These are phyloP conservation scores for Drepana falcataria DNA, from an alignment of 2,888 invertebrate genomes.

Conservation along the genomic window DNA sequence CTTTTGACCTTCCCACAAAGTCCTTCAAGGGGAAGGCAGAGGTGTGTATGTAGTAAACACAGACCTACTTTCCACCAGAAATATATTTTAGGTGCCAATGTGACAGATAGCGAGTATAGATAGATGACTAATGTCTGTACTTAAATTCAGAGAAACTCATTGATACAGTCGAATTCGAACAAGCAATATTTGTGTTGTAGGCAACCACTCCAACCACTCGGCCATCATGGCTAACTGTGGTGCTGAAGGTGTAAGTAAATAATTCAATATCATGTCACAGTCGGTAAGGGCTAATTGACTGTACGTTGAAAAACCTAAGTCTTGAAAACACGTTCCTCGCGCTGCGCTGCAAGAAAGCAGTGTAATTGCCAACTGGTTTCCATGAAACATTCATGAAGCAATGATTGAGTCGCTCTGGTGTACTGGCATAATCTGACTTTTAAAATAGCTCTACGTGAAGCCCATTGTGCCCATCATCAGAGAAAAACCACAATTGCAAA, in stretches of 20 bases:
- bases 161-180: too few species aligned
- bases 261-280: slow-evolving; percentile 25
- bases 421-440: slow-evolving; percentile 38
- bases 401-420: slow-evolving; percentile 57
- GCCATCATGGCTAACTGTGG: too few species aligned
- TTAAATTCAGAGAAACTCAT: too few species aligned
- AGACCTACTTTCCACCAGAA: too few species aligned
- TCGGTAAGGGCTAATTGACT: slow-evolving; percentile 50
- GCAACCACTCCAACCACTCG: too few species aligned
- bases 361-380: slow-evolving; percentile 55
- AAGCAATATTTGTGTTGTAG: too few species aligned
- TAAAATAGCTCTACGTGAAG: slow-evolving; percentile 31
- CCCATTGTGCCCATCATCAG: slow-evolving; percentile 19
- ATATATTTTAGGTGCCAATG: too few species aligned
- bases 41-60: too few species aligned
- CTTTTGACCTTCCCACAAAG: too few species aligned
- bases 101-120: too few species aligned
- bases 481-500: slow-evolving; percentile 11
- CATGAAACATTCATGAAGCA: slow-evolving; percentile 65
- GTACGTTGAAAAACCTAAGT: slow-evolving; percentile 41
- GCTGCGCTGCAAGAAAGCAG: slow-evolving; percentile 20
- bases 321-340: slow-evolving; percentile 25
- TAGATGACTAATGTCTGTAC: too few species aligned
- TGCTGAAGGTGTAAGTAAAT: background rate
- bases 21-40: too few species aligned